Conservation (phyloP, 1,140 invertebrate species). For the Drosophila nigromelanica region DNA sequence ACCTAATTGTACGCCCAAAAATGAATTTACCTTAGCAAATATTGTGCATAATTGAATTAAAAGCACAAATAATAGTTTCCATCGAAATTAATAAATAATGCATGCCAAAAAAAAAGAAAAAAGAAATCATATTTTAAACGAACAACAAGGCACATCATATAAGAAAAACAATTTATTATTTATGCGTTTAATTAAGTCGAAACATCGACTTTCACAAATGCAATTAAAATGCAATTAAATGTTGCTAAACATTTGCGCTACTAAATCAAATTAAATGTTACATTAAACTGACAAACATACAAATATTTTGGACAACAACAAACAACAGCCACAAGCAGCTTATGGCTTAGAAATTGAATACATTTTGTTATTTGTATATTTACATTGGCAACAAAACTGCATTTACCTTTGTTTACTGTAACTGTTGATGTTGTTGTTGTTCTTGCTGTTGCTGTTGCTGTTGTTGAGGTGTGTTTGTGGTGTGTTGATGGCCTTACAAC, state of each 20-base stretch:
- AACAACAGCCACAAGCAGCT: conserved; percentile 5
- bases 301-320: conserved; percentile 1
- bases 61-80: background rate
- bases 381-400: conserved; percentile 36
- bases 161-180: conserved; percentile 21
- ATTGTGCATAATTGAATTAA: background rate
- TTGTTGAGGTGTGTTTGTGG: conserved; percentile 6
- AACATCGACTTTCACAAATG: conserved; percentile 21
- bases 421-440: conserved; percentile 11
- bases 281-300: conserved; percentile 13
- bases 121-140: background rate
- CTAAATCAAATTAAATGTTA: conserved; percentile 47
- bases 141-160: background rate
- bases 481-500: conserved; percentile 18
- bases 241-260: conserved; percentile 30
- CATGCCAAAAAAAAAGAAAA: background rate
- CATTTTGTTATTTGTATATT: conserved; percentile 32
- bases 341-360: conserved; percentile 43
- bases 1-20: too few relatives aligned
- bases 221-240: conserved; percentile 77
- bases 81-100: conserved; percentile 3
- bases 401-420: conserved; percentile 24
- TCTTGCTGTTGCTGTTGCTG: too few relatives aligned
- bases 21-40: too few relatives aligned
- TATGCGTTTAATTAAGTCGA: conserved; percentile 51